A percentile compares a stretch with the other conserved stretches of the same genome.
Evolutionary conservation across 1,140 invertebrate species (phyloP).

Genomic region (Andrena cerasifolii): DNA sequence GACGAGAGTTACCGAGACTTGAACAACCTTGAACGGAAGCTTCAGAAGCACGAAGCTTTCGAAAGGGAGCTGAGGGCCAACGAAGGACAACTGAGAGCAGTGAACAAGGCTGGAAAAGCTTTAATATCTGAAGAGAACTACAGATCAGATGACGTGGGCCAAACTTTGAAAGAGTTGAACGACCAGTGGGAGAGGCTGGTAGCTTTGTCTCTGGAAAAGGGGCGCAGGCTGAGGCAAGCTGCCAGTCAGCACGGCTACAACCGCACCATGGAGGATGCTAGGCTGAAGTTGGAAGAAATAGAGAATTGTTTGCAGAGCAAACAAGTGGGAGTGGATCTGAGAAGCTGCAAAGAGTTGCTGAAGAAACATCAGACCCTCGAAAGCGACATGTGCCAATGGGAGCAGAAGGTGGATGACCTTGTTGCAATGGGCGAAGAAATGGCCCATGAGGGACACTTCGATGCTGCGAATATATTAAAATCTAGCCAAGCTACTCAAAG

Average conservation of each 20-base stretch:
- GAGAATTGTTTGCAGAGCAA: slow-evolving; percentile 88
- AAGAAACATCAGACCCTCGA: slow-evolving; percentile 93
- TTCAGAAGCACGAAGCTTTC: slow-evolving; percentile 99
- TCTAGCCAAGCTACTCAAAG: slow-evolving; percentile 90
- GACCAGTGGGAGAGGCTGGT: slow-evolving; percentile 88
- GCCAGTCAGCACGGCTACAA: slow-evolving; percentile 92
- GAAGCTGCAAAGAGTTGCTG: slow-evolving; percentile 93
- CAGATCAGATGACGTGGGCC: slow-evolving; percentile 86
- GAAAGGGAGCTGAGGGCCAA: slow-evolving; percentile 96
- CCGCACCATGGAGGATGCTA: slow-evolving; percentile 89
- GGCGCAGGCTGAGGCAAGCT: slow-evolving; percentile 89
- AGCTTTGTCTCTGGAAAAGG: slow-evolving; percentile 90
- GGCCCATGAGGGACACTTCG: slow-evolving; percentile 96
- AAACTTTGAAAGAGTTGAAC: slow-evolving; percentile 87
- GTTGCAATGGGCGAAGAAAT: slow-evolving; percentile 92
- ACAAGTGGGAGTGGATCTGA: slow-evolving; percentile 92
- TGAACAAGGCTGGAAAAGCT: slow-evolving; percentile 91
- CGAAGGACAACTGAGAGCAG: slow-evolving; percentile 92
- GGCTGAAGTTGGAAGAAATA: slow-evolving; percentile 91
- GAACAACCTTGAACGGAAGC: slow-evolving; percentile 94
- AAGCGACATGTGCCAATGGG: slow-evolving; percentile 90
- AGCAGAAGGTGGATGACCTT: slow-evolving; percentile 89
- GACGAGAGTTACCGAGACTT: slow-evolving; percentile 97
- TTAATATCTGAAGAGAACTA: slow-evolving; percentile 88
- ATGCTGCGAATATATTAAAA: slow-evolving; percentile 92